Evolutionary conservation across 2,888 invertebrate species (phyloP).

Genomic region (Ceriagrion tenellum): DNA sequence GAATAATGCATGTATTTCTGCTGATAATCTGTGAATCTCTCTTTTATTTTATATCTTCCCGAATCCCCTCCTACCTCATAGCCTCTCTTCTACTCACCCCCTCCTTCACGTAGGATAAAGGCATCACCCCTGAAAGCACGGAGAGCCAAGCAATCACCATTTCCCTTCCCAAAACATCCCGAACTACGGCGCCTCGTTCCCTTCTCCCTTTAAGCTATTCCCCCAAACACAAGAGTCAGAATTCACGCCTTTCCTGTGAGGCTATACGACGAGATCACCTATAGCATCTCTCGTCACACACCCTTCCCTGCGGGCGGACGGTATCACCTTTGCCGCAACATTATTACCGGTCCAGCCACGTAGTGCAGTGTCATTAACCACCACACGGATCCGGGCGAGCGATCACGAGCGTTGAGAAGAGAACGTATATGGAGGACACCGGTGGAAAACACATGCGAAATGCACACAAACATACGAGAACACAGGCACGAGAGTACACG

Average conservation of each 20-base stretch:
- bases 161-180: background rate
- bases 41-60: background rate
- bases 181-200: background rate
- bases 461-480: background rate
- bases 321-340: slow-evolving; percentile 11
- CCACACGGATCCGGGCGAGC: background rate
- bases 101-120: background rate
- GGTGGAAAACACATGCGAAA: background rate
- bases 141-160: background rate
- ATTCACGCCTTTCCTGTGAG: background rate
- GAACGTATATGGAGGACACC: background rate
- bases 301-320: background rate
- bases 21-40: no score
- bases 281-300: background rate
- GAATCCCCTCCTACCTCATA: background rate
- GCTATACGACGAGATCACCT: background rate
- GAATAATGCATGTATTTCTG: no score
- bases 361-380: slow-evolving; percentile 39
- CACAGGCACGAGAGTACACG: background rate
- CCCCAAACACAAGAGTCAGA: background rate
- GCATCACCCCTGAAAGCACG: background rate
- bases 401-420: background rate
- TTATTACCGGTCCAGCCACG: background rate
- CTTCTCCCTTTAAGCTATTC: background rate
- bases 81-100: background rate